Evolutionary conservation across 2,113 vertebrate species (phyloP), one percentile per base, ranked within the genome.

Genomic region (Fulmarus glacialis): DNA sequence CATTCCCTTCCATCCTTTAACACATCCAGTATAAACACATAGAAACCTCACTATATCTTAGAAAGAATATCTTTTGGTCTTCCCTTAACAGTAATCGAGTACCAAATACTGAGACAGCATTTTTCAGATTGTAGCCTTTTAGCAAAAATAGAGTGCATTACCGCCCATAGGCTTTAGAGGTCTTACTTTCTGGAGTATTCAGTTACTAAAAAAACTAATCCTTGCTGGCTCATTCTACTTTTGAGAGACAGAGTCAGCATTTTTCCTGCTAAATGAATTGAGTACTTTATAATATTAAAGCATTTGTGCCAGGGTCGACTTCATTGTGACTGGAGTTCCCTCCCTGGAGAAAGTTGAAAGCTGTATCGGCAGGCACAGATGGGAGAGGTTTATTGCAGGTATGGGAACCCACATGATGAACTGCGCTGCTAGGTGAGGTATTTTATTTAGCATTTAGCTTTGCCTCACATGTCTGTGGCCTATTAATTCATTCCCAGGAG

Each of bases 351-450:
- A 88, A 74, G 88, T 66, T 90, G 89, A 91, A 81, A 84, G 42
- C 89, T 92, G n/a, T 74, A 50, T 58, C 11, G 6, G 55, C 80
- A 89, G 81, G 81, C 87, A 87, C 83, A 96, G 93, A 93, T 91
- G 89, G 91, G 81, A 95, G 87, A 91, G n/a, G 84, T 91, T 95
- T 91, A 95, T 82, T 91, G 89, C 94, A 94, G 72, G 43, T 82
- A 52, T 79, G 91, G 89, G 96, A 95, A 29, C 47, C 30, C 68
- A 59, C 63, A 70, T 71, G 87, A 96, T 48, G 68, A 96, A 59
- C 68, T 87, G 73, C 70, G 63, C 73, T 84, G 56, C 68, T 89
- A 72, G 89, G 64, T 82, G 68, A 96, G 55, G 64, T 78, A 82
- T 74, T 96, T 93, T 94, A 84, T 85, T 95, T 91, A 94, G 89